Evolutionary conservation across 1,140 invertebrate genomes (phyloP).

Genomic region (Bombus fervidus): DNA sequence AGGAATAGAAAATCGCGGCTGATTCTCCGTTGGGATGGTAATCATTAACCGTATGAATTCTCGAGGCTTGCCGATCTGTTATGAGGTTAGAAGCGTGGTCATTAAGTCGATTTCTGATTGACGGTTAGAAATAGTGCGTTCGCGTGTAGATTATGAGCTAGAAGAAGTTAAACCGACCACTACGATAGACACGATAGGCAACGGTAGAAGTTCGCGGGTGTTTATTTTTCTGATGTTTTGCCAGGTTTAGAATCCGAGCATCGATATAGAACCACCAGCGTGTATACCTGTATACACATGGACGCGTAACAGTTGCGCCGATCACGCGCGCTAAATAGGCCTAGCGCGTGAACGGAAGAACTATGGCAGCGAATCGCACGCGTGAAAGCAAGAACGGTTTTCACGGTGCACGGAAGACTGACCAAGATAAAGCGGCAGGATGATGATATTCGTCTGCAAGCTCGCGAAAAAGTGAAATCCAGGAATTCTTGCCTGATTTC

Average conservation of each 20-base stretch:
- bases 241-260: background rate
- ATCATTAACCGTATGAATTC: constrained; percentile 37
- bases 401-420: constrained; percentile 35
- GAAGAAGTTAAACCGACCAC: background rate
- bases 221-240: constrained; percentile 3
- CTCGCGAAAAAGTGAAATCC: constrained; percentile 47
- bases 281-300: background rate
- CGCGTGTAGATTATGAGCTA: background rate
- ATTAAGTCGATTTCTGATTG: constrained; percentile 36
- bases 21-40: constrained; percentile 35
- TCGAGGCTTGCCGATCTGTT: constrained; percentile 49
- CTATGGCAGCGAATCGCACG: constrained; percentile 52
- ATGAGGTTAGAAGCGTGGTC: constrained; percentile 32
- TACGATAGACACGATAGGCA: background rate
- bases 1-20: constrained; percentile 63
- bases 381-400: constrained; percentile 68
- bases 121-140: background rate
- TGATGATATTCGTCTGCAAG: background rate
- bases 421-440: constrained; percentile 12
- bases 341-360: constrained; percentile 64
- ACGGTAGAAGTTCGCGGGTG: background rate
- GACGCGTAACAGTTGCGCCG: constrained; percentile 18
- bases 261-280: background rate
- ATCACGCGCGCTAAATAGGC: constrained; percentile 64
- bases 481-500: constrained; percentile 22